A percentile compares a stretch with the other conserved stretches of the same genome.
Conservation (phyloP, 2,113 vertebrate species). For the Silurus asotus region DNA sequence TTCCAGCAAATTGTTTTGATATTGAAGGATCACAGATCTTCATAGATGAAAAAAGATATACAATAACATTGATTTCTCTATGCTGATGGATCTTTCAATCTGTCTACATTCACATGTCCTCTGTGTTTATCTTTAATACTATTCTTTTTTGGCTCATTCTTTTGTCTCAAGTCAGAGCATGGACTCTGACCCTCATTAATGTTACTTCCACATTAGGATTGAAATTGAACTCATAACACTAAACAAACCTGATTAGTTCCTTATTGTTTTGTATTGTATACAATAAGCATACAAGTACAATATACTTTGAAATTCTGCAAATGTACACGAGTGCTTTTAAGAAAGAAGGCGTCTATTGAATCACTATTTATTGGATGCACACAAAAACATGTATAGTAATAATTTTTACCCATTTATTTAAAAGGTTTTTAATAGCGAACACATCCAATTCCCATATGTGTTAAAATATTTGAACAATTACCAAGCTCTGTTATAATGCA, state of each 20-base stretch:
- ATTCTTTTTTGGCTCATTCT: not conserved
- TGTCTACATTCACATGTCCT: not conserved
- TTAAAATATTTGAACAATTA: constrained; percentile 57
- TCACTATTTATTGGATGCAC: not conserved
- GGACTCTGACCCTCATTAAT: not conserved
- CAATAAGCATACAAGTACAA: not conserved
- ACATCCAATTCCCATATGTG: constrained; percentile 50
- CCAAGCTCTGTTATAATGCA: constrained; percentile 18
- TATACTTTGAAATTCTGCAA: not conserved
- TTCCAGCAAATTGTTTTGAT: constrained; percentile 14
- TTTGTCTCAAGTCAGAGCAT: not conserved
- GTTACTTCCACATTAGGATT: not conserved
- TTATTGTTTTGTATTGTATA: not conserved
- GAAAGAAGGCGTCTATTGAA: not conserved
- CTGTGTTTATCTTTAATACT: not conserved
- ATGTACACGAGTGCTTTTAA: not conserved
- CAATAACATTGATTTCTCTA: constrained; percentile 5
- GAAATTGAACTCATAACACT: not conserved
- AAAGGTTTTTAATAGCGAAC: not conserved
- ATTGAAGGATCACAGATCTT: constrained; percentile 4
- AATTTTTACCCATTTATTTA: not conserved
- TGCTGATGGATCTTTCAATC: not conserved
- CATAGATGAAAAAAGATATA: not conserved
- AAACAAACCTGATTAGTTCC: not conserved
- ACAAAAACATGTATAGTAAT: not conserved